Evolutionary conservation across 2,888 invertebrate genomes (phyloP).

Genomic region (Agrilus biguttatus): DNA sequence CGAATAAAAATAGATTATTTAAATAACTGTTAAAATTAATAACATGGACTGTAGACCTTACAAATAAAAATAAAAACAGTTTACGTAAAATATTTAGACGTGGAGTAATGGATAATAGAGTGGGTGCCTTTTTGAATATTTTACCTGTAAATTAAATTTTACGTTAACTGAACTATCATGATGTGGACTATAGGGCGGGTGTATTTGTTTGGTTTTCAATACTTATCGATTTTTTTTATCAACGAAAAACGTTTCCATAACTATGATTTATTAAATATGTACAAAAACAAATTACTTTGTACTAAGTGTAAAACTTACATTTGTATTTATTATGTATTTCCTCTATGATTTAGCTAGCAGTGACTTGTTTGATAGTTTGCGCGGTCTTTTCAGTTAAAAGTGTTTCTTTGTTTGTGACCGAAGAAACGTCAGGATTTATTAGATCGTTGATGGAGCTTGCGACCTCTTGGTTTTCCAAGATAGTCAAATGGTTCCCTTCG

Average conservation of each 20-base stretch:
- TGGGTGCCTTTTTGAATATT: no score
- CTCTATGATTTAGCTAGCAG: background rate
- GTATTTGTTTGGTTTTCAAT: no score
- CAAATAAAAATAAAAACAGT: no score
- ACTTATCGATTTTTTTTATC: no score
- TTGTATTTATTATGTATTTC: background rate
- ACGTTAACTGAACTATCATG: no score
- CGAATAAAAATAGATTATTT: no score
- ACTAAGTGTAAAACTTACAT: background rate
- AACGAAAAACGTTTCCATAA: no score
- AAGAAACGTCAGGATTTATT: conserved; percentile 1
- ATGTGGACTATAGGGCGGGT: no score
- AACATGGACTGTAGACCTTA: no score
- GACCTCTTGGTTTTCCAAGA: conserved; percentile 49
- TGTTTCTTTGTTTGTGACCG: conserved; percentile 1
- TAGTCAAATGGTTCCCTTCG: conserved; percentile 60
- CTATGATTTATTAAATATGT: no score
- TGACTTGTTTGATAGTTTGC: background rate
- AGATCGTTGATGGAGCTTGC: conserved; percentile 42
- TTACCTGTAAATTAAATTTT: no score
- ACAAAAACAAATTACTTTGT: background rate
- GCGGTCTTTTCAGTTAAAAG: background rate
- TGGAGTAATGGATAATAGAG: background rate
- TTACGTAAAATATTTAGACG: background rate
- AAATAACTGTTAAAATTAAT: no score